Conservation (phyloP, 2,797 vertebrate species). For the Cheracebus regulus region DNA sequence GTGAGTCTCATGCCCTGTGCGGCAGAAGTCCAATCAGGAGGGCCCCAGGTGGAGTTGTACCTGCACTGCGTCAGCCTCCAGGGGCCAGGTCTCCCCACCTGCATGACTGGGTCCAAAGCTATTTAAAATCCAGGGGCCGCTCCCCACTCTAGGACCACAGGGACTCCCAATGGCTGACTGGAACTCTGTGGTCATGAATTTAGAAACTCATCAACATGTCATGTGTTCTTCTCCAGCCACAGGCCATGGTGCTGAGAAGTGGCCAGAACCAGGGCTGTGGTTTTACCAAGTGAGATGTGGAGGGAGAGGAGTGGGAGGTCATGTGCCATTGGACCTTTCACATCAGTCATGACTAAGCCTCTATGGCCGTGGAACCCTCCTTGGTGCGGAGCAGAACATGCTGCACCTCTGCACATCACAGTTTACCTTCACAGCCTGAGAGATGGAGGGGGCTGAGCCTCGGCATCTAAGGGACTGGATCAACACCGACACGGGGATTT, state of each 20-base stretch:
- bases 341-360: not conserved
- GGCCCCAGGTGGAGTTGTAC: not conserved
- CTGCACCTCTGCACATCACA: fast-evolving
- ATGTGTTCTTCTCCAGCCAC: not conserved
- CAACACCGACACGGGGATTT: not conserved
- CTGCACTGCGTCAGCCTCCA: too few relatives aligned
- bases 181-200: not conserved
- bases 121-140: not conserved
- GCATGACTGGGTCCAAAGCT: not conserved
- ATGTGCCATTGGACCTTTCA: not conserved
- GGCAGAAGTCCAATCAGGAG: not conserved
- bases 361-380: not conserved
- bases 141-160: not conserved
- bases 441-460: not conserved
- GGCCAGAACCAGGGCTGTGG: not conserved
- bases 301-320: not conserved
- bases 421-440: not conserved
- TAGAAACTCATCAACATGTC: not conserved
- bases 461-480: not conserved
- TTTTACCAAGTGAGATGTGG: not conserved
- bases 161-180: fast-evolving
- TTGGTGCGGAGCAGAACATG: not conserved
- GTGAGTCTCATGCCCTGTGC: not conserved
- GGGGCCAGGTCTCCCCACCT: not conserved
- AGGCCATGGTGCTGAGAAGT: not conserved